Evolutionary conservation across 1,140 invertebrate genomes (phyloP), one percentile per base, ranked within the genome.

Genomic region (Drosophila kohkoa): DNA sequence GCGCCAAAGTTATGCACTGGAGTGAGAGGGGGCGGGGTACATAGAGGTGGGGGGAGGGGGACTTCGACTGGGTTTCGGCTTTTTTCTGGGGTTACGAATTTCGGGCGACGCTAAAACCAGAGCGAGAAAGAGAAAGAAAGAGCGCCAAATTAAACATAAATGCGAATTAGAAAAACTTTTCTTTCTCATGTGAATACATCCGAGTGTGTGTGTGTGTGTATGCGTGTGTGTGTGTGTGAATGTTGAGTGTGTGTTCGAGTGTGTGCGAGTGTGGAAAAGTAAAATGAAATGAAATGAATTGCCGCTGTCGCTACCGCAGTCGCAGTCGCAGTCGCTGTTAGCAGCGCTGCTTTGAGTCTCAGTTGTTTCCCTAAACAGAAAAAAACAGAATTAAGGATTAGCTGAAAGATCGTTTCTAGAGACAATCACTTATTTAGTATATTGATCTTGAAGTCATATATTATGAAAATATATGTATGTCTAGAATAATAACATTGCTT

Each of bases 101-200:
- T 43, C 28, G 46, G 7, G 32, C 55, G 67, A 64, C 35, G 58
- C 63, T 52, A 32, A 30, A 67, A 59, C 16, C 32, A 35, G 32
- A 41, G 7, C 13, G 28, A 41, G 25, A 59, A 43, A 52, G 48
- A 41, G 25, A 74, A 35, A 65, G 46, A 60, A 32, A 62, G 7
- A 32, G 51, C 51, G 15, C 35, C 45, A 87, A 87, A 88, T 87
- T 82, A 87, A 87, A 88, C 87, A 83, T 82, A 88, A 88, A 88
- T 86, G 74, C 75, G 83, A 88, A 88, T 88, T 88, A 88, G 83
- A 88, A 88, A 78, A 88, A 83, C 80, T 81, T 88, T 64, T 46
- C 59, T 28, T 64, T 64, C 48, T 54, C 32, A 13, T 46, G 8
- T 46, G 11, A 25, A 8, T 82, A 16, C 52, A 51, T 25, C 10